Conservation (phyloP, 2,797 vertebrate species). For the Nyctalus aviator region DNA sequence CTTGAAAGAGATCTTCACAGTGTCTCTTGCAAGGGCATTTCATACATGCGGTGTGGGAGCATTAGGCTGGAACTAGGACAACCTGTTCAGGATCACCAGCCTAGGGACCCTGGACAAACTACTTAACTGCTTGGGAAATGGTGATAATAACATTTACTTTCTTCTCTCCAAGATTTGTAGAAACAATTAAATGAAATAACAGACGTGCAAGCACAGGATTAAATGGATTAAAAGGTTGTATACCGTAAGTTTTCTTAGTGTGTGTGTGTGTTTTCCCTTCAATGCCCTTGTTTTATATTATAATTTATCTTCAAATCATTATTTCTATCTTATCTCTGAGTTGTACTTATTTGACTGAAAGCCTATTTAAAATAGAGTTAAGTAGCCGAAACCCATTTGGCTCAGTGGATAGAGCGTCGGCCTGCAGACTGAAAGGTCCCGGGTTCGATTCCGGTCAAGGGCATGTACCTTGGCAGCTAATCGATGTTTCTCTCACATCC, state of each 20-base stretch:
- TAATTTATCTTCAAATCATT: not conserved
- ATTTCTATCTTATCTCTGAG: not conserved
- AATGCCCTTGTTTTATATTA: not conserved
- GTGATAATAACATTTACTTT: conserved; percentile 26
- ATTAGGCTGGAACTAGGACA: not conserved
- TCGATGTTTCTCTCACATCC: too few relatives aligned
- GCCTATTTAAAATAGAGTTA: not conserved
- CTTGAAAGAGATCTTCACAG: conserved; percentile 11
- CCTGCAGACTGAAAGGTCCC: too few relatives aligned
- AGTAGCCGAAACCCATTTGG: not conserved
- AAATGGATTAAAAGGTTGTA: conserved; percentile 6
- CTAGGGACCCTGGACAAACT: conserved; percentile 32
- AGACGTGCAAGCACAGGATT: not conserved
- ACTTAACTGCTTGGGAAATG: conserved; percentile 13
- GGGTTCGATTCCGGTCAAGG: too few relatives aligned
- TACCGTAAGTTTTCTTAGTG: not conserved
- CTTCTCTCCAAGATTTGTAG: not conserved
- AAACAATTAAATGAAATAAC: not conserved
- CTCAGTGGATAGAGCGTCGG: too few relatives aligned
- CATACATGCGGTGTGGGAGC: not conserved
- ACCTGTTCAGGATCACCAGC: not conserved
- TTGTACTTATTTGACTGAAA: not conserved
- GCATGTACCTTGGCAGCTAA: too few relatives aligned
- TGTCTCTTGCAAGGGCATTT: not conserved
- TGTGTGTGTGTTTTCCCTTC: not conserved